A percentile compares a stretch with the other conserved stretches of the same genome.
These are phyloP conservation scores for Caenorhabditis virilis DNA, from an alignment of 2,888 invertebrate species.

Conservation along the genomic window DNA sequence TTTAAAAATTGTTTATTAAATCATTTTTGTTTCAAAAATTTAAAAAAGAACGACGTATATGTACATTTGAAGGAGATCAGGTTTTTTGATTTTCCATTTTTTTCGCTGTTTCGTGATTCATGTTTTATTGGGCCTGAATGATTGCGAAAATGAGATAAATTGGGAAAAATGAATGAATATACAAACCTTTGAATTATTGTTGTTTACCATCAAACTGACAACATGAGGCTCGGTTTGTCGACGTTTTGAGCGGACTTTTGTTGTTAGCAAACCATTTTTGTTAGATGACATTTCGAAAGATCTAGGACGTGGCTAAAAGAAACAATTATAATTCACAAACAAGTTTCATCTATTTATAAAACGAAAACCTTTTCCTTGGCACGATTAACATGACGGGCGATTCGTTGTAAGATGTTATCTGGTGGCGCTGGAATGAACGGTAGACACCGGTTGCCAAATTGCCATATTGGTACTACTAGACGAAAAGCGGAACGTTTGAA, in stretches of 20 bases:
- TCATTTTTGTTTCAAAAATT: too few relatives aligned
- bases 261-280: conserved; percentile 43
- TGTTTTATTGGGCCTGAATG: too few relatives aligned
- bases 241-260: conserved; percentile 46
- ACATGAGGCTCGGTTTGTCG: conserved; percentile 63
- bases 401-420: conserved; percentile 52
- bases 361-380: conserved; percentile 26
- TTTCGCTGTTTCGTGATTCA: too few relatives aligned
- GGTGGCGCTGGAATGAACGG: conserved; percentile 61
- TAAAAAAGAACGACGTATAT: too few relatives aligned
- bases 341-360: not conserved
- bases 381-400: conserved; percentile 41
- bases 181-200: not conserved
- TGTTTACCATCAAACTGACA: conserved; percentile 3
- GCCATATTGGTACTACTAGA: conserved; percentile 61
- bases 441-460: conserved; percentile 48
- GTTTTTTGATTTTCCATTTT: too few relatives aligned
- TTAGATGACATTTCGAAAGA: conserved; percentile 53
- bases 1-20: too few relatives aligned
- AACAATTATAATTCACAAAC: not conserved
- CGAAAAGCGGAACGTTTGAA: conserved; percentile 65
- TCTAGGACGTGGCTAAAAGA: conserved; percentile 26
- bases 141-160: too few relatives aligned
- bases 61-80: not conserved
- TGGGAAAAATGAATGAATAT: not conserved